A percentile compares a stretch with the other conserved stretches of the same genome.
Conservation (phyloP, 1,140 invertebrate genomes). For the Pogonus chalceus region DNA sequence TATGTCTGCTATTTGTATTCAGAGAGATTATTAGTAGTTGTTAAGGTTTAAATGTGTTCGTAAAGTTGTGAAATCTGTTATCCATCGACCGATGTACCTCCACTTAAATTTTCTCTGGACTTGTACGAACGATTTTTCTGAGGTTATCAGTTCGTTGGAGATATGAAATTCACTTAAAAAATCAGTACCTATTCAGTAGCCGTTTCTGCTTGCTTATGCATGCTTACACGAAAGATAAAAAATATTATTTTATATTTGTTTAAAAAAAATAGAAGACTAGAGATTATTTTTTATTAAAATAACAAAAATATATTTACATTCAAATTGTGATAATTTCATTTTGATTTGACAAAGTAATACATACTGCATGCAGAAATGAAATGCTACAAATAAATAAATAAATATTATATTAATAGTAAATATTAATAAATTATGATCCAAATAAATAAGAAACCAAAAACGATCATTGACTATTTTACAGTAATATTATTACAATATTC, state of each 20-base stretch:
- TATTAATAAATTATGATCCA: neutral
- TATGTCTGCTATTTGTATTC: neutral
- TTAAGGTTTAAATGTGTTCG: constrained; percentile 7
- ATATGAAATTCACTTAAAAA: neutral
- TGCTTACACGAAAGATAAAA: too few species aligned
- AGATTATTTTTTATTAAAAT: too few species aligned
- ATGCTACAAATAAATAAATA: neutral
- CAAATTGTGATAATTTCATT: too few species aligned
- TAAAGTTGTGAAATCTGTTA: neutral
- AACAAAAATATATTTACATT: too few species aligned
- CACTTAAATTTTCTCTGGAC: too few species aligned
- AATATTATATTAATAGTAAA: neutral
- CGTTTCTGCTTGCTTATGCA: neutral
- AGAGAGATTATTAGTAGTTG: neutral
- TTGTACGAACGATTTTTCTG: too few species aligned
- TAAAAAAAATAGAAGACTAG: too few species aligned
- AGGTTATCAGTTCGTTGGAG: neutral
- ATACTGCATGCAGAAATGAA: neutral
- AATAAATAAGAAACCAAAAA: neutral
- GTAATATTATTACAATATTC: neutral
- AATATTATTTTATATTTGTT: too few species aligned
- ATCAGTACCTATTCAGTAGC: constrained; percentile 4
- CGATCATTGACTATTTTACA: neutral
- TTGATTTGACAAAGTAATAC: too few species aligned
- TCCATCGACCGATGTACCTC: too few species aligned